Base-by-base conservation (phyloP, 1,140 invertebrate genomes). In the Mesaphorura yosii region DNA sequence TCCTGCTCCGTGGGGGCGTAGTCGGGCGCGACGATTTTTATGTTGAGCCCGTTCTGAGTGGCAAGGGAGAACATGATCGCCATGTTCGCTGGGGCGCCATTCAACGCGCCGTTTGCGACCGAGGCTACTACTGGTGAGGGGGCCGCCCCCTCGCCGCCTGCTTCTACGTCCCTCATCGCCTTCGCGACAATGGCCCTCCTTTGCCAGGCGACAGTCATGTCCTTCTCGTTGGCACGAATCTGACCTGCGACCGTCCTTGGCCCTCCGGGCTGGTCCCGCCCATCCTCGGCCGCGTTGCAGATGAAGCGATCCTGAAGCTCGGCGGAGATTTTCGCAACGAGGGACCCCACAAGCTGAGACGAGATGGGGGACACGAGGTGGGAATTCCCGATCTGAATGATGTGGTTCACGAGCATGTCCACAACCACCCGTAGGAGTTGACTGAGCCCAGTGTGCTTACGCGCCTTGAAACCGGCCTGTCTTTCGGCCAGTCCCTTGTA, bases 1-100 rank as follows among this genome's bases (percentile, higher is more conserved):
- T 53, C 51, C 25, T 53, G 31, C n/a, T 47, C 27, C 3, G 31
- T 47, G 2, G 51, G 51, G 5, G 25, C 29, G 19, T 53, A 47
- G 28, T 53, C 23, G 19, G 29, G 29, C 19, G 26, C 51, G 6
- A 53, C 51, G 25, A 53, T 7, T 29, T 26, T 46, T 14, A 53
- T 23, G 7, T 47, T 17, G 5, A 14, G 22, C 1, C 28, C 44
- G 17, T 34, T 12, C 22, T 22, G 4, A 29, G 19, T 17, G 1
- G 17, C 51, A 4, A 48, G 6, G 5, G 28, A 12, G 7, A 31
- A 38, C 10, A 53, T 23, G 12, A 37, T 39, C 5, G 17, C 28
- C 19, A 39, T 1, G n/a, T 47, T 26, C 3, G 51, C 51, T 15
- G 51, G 44, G 2, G 10, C 44, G 7, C 29, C 44, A 2, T 17